Base-by-base conservation (phyloP, 1,140 invertebrate genomes). In the Anadara kagoshimensis region DNA sequence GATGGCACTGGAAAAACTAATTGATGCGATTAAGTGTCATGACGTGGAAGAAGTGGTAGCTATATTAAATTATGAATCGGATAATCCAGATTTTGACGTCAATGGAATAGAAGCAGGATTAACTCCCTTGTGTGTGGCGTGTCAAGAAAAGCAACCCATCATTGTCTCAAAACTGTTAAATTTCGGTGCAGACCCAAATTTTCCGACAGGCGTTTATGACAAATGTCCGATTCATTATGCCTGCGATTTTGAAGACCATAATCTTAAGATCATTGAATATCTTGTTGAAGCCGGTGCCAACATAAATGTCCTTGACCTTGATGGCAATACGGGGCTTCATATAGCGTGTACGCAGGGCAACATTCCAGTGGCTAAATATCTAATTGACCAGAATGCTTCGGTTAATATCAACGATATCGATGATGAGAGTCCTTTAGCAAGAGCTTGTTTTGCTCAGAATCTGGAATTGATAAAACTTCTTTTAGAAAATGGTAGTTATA, bases 281-380 rank as follows among this genome's bases (percentile, higher is more conserved):
- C 24, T 64, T 14, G 51, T 64, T 53, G 5, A 16, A 51, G 11
- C 62, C 36, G 62, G 29, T 5, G 62, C 62, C 20, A 26, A 64
- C 45, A 41, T 53, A 51, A 36, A 64, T n/a, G 5, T 12, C 1
- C 24, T 51, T 11, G 47, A 64, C 20, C 18, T 29, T 12, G 47
- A 36, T 0, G 62, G 62, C 1, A 24, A 41, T 51, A 20, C 62
- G n/a, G 45, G 45, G n/a, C 44, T 64, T 64, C 62, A 64, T 64
- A 51, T 53, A 36, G 62, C 62, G 36, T 64, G 62, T n/a, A n/a
- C 62, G 1, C 18, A 18, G 26, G 62, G 41, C 20, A 64, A 64
- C 51, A 51, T 53, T 7, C 26, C 49, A n/a, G 51, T 64, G n/a
- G 43, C 53, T 1, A 49, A 36, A 41, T 53, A 26, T 64, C 29